Base-by-base conservation (phyloP, 2,113 vertebrate species). In the Microcebus lehilahytsara region DNA sequence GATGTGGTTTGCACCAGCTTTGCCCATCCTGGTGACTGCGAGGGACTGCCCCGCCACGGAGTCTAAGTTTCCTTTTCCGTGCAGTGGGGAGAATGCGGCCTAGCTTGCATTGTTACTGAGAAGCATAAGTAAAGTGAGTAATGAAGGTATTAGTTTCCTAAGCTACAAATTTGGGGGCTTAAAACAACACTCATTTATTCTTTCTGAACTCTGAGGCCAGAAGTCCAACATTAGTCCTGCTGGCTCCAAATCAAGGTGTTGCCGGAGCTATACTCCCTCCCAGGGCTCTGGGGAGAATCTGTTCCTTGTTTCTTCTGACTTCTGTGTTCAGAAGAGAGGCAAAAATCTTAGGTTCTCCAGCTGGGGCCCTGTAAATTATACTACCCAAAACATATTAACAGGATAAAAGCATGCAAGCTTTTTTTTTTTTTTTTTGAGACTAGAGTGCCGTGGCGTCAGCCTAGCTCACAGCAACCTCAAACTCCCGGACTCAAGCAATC, bases 1-100 rank as follows among this genome's bases (percentile, higher is more conserved):
- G 30, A 13, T 20, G 40, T 51, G n/a, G 5, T 10, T 16, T 14
- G 32, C 37, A 13, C 46, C 30, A 79, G 67, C 46, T 22, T 20
- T 34, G 53, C 4, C 25, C 7, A 1, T 0, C 2, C 69, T 34
- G 10, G 9, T 4, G n/a, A 17, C 23, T 22, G 62, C 13, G 86
- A 22, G 40, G 2, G 4, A n/a, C 51, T 2, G 14, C 34, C 9
- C 34, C 0, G 0, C 30, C 56, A 13, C 1, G 23, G 0, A 1
- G 25, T n/a, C n/a, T 8, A 2, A 1, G 4, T 23, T 25, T 85
- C 51, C 53, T 64, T 4, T 14, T 78, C 62, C 22, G 5, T 37
- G 25, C 46, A 27, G 6, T 20, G 78, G 80, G 27, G 46, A 56
- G n/a, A 40, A 49, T 53, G 4, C 14, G 0, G 34, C 53, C 51